Base-by-base conservation (phyloP, 2,113 vertebrate genomes). In the Leptosomus discolor region DNA sequence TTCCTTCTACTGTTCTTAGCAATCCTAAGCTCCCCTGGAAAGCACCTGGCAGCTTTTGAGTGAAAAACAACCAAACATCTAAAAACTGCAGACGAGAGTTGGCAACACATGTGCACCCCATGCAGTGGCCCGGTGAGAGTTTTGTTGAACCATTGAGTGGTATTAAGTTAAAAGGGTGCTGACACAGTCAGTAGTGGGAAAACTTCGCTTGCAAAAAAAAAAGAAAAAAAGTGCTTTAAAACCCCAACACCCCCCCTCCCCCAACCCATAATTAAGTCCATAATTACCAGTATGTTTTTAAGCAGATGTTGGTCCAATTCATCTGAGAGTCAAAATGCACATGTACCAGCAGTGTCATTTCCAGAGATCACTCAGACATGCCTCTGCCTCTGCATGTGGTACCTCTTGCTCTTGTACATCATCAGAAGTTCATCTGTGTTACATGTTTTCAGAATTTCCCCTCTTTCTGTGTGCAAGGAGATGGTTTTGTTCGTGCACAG, bases 51-150 rank as follows among this genome's bases (percentile, higher is more conserved):
- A 74, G 37, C 50, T 86, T 94, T n/a, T 43, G n/a, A 54, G 29
- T 60, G 69, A 54, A 75, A 85, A 77, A 41, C 22, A 48, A 22
- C 19, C 20, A 43, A n/a, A 17, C 11, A 3, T n/a, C 8, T 58
- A 2, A 50, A 63, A 89, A 6, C 37, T 69, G 29, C 23, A 77
- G 63, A 17, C 3, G 0, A 9, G 76, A 73, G 39, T 1, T 74
- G 39, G 64, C 51, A 84, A 23, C 27, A 45, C 26, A 26, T 0
- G 0, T 3, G 23, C 2, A 27, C 3, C 54, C 34, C 1, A 1
- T 29, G 16, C 53, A 34, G 30, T 39, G 51, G 39, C 48, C 45
- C 36, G 14, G 64, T 34, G 61, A 37, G 65, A 71, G 17, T 53
- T 93, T n/a, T 78, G 39, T 43, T 63, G 43, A 36, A 39, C 39